Conservation (phyloP, 92 coral and sea anemone genomes). For the Umimayanthus kanabou region DNA sequence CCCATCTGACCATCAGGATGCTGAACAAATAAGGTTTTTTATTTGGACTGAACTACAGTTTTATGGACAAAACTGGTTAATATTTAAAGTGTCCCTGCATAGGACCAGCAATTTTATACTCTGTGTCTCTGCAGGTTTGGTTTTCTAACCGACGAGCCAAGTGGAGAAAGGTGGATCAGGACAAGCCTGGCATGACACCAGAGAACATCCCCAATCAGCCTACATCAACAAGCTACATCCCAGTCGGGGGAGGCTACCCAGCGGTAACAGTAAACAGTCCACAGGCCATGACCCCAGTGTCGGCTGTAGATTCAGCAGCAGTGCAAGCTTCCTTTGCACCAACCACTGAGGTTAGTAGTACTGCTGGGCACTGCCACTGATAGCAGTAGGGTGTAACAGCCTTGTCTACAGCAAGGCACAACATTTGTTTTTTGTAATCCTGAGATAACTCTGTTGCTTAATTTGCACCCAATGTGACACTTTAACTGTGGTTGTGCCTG, state of each 20-base stretch:
- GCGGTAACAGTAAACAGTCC: constrained; percentile 28
- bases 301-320: constrained; percentile 19
- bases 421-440: background rate
- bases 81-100: background rate
- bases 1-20: too few relatives aligned
- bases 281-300: constrained; percentile 27
- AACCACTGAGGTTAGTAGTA: constrained; percentile 34
- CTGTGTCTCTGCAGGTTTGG: constrained; percentile 78
- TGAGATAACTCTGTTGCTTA: background rate
- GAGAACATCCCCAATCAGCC: constrained; percentile 68
- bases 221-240: constrained; percentile 75
- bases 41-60: too few relatives aligned
- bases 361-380: background rate
- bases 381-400: background rate
- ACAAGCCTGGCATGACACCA: constrained; percentile 59
- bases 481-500: background rate
- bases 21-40: too few relatives aligned
- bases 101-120: background rate
- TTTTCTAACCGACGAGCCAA: constrained; percentile 94
- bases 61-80: background rate
- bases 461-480: background rate
- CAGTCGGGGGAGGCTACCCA: constrained; percentile 27
- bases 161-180: constrained; percentile 81
- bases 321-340: constrained; percentile 36
- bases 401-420: background rate